phyloP scores from a whole-genome alignment of 2,888 invertebrate genomes.

The Opisthograptis luteolata region DNA sequence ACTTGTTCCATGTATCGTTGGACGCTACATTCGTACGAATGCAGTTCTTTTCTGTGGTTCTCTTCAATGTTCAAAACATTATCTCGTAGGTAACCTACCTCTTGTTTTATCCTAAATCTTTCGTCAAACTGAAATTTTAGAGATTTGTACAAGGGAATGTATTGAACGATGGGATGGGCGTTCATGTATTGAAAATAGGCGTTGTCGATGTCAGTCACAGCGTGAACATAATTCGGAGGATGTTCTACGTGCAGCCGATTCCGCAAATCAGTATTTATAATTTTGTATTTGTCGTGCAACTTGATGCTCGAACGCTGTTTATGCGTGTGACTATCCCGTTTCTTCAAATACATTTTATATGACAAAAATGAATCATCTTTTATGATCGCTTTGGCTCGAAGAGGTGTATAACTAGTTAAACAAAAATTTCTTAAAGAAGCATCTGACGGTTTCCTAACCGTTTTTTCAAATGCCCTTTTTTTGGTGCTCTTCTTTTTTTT shows the following conservation, averaged over 20 bases:
- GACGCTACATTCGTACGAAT: slow-evolving; percentile 72
- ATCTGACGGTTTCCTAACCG: slow-evolving; percentile 37
- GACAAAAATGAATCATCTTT: slow-evolving; percentile 56
- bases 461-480: slow-evolving; percentile 27
- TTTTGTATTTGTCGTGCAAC: slow-evolving; percentile 59
- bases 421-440: slow-evolving; percentile 41
- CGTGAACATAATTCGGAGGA: slow-evolving; percentile 48
- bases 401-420: slow-evolving; percentile 45
- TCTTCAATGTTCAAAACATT: slow-evolving; percentile 80
- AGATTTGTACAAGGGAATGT: slow-evolving; percentile 57
- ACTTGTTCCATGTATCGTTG: slow-evolving; percentile 79
- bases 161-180: slow-evolving; percentile 44
- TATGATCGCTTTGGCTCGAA: slow-evolving; percentile 45
- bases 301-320: slow-evolving; percentile 47
- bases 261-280: slow-evolving; percentile 49
- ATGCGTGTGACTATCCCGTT: slow-evolving; percentile 48
- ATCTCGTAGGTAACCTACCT: slow-evolving; percentile 75
- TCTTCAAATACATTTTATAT: slow-evolving; percentile 55
- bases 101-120: slow-evolving; percentile 52
- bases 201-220: slow-evolving; percentile 57
- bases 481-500: slow-evolving; percentile 27
- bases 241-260: slow-evolving; percentile 51
- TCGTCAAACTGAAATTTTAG: slow-evolving; percentile 52
- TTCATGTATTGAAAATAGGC: slow-evolving; percentile 56
- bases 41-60: slow-evolving; percentile 80